phyloP scores from a whole-genome alignment of 2,113 vertebrate genomes.

The Esox niger region DNA sequence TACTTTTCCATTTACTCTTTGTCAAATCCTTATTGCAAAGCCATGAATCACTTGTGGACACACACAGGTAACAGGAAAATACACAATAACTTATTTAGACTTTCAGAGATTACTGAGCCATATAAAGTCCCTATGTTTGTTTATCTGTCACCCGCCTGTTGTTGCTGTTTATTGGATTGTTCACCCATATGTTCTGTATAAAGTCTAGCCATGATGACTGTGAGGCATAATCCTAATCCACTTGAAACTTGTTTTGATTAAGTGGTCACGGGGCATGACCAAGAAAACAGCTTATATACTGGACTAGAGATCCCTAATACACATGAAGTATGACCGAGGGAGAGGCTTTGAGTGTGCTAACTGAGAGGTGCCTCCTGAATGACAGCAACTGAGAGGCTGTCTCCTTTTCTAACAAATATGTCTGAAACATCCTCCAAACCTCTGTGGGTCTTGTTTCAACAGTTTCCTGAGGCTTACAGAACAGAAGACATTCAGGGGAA shows the following conservation, averaged over 20 bases:
- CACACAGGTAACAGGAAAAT: too few species aligned
- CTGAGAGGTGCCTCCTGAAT: not conserved
- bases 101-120: too few species aligned
- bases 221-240: constrained; percentile 73
- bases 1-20: too few species aligned
- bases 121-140: too few species aligned
- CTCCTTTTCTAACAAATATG: constrained; percentile 5
- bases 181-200: constrained; percentile 53
- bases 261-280: constrained; percentile 44
- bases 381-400: not conserved
- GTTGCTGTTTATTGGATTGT: constrained; percentile 56
- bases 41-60: too few species aligned
- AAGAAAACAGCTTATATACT: constrained; percentile 19
- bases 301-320: constrained; percentile 18
- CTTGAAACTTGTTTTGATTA: constrained; percentile 59
- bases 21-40: too few species aligned
- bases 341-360: not conserved
- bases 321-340: not conserved
- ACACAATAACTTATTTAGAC: too few species aligned
- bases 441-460: not conserved
- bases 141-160: too few species aligned
- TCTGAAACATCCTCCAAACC: not conserved
- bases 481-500: not conserved
- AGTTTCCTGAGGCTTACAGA: not conserved
- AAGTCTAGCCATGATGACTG: constrained; percentile 36